These are phyloP conservation scores for Norana najaformis DNA, from an alignment of 2,888 invertebrate genomes.

Conservation along the genomic window DNA sequence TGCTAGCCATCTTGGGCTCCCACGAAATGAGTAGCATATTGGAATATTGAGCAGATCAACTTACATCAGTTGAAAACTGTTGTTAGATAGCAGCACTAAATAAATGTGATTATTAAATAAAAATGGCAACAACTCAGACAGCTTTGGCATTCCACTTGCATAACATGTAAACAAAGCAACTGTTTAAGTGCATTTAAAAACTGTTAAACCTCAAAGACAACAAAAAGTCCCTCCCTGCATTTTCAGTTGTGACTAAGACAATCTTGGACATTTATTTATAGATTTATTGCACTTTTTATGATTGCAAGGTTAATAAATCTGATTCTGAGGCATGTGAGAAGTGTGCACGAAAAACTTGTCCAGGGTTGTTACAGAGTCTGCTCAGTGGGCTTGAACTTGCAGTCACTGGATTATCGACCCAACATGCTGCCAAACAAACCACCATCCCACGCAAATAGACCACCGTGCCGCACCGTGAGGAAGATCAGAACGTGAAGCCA, in stretches of 20 bases:
- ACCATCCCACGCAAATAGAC: too few species aligned
- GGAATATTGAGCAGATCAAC: too few species aligned
- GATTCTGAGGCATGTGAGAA: neutral
- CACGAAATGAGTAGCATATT: too few species aligned
- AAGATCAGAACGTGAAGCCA: too few species aligned
- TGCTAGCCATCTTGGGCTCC: too few species aligned
- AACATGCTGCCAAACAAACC: too few species aligned
- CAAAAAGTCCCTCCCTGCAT: neutral
- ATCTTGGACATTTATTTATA: neutral
- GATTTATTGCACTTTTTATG: neutral
- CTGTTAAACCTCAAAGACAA: neutral
- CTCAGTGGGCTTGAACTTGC: neutral
- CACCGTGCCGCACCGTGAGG: too few species aligned
- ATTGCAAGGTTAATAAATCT: neutral
- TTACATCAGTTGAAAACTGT: too few species aligned
- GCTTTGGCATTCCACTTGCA: neutral
- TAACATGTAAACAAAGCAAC: neutral
- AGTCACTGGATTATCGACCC: too few species aligned
- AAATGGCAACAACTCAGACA: neutral
- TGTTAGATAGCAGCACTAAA: neutral
- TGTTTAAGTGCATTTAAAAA: too few species aligned
- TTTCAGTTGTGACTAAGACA: neutral
- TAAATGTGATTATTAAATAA: neutral
- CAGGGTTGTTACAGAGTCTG: neutral
- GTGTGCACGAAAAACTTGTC: neutral